phyloP scores from a whole-genome alignment of 2,888 invertebrate species.

The Amitus sp. region DNA sequence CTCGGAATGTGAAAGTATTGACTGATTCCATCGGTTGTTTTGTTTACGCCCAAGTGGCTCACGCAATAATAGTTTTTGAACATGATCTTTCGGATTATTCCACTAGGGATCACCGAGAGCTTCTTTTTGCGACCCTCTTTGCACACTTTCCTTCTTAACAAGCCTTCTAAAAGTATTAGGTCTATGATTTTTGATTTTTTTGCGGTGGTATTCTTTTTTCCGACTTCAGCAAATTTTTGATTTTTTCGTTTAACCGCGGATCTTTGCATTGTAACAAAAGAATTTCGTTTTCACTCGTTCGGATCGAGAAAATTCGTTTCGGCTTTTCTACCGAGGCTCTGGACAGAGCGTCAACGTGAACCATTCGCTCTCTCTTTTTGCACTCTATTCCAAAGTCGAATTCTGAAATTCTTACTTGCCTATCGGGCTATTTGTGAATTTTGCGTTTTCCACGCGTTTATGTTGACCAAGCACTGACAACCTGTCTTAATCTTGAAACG shows the following conservation, averaged over 20 bases:
- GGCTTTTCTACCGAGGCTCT: slow-evolving; percentile 16
- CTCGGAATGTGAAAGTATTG: slow-evolving; percentile 38
- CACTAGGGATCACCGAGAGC: slow-evolving; percentile 7
- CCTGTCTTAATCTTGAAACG: slow-evolving; percentile 1
- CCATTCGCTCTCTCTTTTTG: slow-evolving; percentile 28
- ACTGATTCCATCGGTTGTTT: slow-evolving; percentile 22
- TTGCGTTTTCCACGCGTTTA: slow-evolving; percentile 42
- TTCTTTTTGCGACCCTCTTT: background rate
- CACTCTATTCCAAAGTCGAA: slow-evolving; percentile 29
- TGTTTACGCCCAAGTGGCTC: slow-evolving; percentile 38
- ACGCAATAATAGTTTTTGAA: slow-evolving; percentile 31
- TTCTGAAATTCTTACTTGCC: slow-evolving; percentile 22
- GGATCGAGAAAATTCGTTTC: too few relatives aligned
- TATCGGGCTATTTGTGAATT: slow-evolving; percentile 40
- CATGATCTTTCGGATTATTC: slow-evolving; percentile 5
- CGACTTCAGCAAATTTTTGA: slow-evolving; percentile 6
- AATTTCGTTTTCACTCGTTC: slow-evolving; percentile 9
- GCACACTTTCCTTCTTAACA: background rate
- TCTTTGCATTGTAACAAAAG: slow-evolving; percentile 11
- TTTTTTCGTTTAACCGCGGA: background rate
- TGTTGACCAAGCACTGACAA: slow-evolving; percentile 44
- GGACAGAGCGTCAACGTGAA: slow-evolving; percentile 39
- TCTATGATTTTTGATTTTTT: too few relatives aligned
- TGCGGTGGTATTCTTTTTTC: too few relatives aligned
- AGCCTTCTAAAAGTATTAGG: background rate